phyloP scores from a whole-genome alignment of 35 echinoderm and acorn worm species.

The Eucidaris tribuloides region DNA sequence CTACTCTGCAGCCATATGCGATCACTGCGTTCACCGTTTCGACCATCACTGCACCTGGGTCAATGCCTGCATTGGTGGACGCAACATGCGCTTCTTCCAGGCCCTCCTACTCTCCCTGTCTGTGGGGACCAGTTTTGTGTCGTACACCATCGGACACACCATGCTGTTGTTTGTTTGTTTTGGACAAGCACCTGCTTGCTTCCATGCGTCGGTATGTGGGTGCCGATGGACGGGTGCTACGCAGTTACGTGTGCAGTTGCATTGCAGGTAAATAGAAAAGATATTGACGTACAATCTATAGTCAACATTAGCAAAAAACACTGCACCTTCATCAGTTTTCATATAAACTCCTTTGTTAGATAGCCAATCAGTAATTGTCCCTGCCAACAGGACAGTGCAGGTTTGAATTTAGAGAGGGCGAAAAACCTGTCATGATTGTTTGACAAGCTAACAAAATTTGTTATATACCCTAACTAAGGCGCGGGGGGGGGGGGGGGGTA shows the following conservation, averaged over 20 bases:
- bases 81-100: slow-evolving; percentile 62
- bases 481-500: too few species aligned
- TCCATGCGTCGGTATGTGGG: slow-evolving; percentile 45
- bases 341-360: too few species aligned
- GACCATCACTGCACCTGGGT: slow-evolving; percentile 97
- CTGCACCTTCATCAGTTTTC: too few species aligned
- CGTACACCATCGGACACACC: slow-evolving; percentile 11
- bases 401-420: too few species aligned
- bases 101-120: slow-evolving; percentile 56
- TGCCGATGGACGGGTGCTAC: slow-evolving; percentile 34
- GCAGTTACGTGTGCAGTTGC: slow-evolving; percentile 30
- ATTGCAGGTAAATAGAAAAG: slow-evolving; percentile 43
- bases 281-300: too few species aligned
- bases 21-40: slow-evolving; percentile 85
- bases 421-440: too few species aligned
- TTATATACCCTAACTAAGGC: too few species aligned
- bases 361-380: too few species aligned
- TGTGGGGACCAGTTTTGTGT: background rate
- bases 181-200: slow-evolving; percentile 8
- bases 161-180: slow-evolving; percentile 31
- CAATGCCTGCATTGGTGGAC: slow-evolving; percentile 84
- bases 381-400: too few species aligned
- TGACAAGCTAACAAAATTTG: too few species aligned
- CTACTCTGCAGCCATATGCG: slow-evolving; percentile 64
- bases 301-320: too few species aligned